These are phyloP conservation scores for Prosapia bicincta DNA, from an alignment of 2,888 invertebrate genomes.

Conservation along the genomic window DNA sequence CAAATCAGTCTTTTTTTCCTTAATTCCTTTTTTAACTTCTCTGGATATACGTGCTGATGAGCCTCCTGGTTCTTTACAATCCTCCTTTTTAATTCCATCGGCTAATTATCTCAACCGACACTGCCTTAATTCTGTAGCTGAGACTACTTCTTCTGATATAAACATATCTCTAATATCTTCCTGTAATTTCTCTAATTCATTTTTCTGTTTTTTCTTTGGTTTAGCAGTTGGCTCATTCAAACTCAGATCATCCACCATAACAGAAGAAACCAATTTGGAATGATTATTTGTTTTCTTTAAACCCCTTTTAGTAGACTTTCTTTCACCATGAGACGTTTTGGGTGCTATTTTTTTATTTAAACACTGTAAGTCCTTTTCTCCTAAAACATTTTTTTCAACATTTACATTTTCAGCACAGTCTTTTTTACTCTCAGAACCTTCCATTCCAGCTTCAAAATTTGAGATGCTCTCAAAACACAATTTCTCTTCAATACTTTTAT, in stretches of 20 bases:
- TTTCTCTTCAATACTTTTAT: too few species aligned
- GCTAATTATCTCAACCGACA: conserved; percentile 48
- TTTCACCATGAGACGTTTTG: background rate
- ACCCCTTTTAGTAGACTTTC: background rate
- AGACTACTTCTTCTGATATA: conserved; percentile 59
- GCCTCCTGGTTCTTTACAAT: too few species aligned
- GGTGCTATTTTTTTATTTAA: background rate
- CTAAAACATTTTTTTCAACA: background rate
- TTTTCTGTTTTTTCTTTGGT: conserved; percentile 42
- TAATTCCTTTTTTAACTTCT: too few species aligned
- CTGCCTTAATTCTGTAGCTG: conserved; percentile 61
- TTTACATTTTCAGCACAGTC: background rate
- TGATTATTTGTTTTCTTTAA: too few species aligned
- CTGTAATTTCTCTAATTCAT: conserved; percentile 61
- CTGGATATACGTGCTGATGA: too few species aligned
- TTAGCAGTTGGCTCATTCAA: background rate
- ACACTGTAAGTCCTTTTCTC: too few species aligned
- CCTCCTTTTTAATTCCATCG: too few species aligned
- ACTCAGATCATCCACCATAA: background rate
- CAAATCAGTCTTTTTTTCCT: too few species aligned
- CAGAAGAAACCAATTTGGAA: too few species aligned
- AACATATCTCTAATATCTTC: conserved; percentile 69
- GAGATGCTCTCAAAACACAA: too few species aligned
- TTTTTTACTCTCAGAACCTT: background rate
- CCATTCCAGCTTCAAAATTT: too few species aligned